These are phyloP conservation scores for Geopemphigus sp. DNA, from an alignment of 1,140 invertebrate genomes.

Conservation along the genomic window DNA sequence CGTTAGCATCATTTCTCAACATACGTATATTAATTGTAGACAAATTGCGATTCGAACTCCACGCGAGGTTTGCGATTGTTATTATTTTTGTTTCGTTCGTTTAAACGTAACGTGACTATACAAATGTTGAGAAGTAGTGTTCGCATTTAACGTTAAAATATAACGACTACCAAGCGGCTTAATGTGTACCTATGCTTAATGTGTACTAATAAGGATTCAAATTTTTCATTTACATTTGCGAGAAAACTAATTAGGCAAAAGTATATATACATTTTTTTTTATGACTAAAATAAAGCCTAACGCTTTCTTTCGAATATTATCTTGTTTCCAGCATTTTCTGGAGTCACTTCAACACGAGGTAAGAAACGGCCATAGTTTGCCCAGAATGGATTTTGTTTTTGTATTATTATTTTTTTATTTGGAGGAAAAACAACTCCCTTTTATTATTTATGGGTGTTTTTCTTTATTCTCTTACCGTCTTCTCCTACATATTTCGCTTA, in stretches of 20 bases:
- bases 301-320: slow-evolving; percentile 50
- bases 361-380: slow-evolving; percentile 50
- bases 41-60: too few species aligned
- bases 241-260: slow-evolving; percentile 6
- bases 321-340: slow-evolving; percentile 51
- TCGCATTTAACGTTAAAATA: slow-evolving; percentile 20
- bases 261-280: slow-evolving; percentile 20
- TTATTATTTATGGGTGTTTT: slow-evolving; percentile 44
- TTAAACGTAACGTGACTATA: background rate
- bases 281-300: slow-evolving; percentile 42
- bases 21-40: background rate
- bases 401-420: slow-evolving; percentile 39
- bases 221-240: slow-evolving; percentile 24
- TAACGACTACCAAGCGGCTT: slow-evolving; percentile 43
- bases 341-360: slow-evolving; percentile 51
- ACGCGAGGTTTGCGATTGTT: too few species aligned
- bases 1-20: slow-evolving; percentile 12
- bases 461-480: slow-evolving; percentile 13
- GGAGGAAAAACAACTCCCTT: slow-evolving; percentile 3
- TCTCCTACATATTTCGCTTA: slow-evolving; percentile 44
- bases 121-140: slow-evolving; percentile 34
- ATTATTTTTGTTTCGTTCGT: background rate
- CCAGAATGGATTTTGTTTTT: slow-evolving; percentile 48
- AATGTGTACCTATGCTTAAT: slow-evolving; percentile 49
- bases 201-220: slow-evolving; percentile 41